Conservation (phyloP, 92 coral and sea anemone species). For the Phenganax marumi region DNA sequence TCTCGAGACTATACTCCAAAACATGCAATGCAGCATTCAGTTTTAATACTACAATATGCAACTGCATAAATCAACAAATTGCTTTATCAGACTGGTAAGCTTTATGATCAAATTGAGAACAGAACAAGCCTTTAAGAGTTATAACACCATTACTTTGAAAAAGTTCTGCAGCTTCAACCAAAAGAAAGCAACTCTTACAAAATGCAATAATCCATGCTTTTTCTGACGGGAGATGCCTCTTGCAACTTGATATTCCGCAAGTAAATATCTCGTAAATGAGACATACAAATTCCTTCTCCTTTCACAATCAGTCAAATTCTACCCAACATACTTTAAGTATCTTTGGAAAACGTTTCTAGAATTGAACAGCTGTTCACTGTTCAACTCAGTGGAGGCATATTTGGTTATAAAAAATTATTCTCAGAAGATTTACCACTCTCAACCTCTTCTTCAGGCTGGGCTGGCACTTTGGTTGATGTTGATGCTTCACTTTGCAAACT, state of each 20-base stretch:
- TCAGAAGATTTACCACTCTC: constrained; percentile 23
- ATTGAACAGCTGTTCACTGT: constrained; percentile 26
- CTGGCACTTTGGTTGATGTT: not conserved
- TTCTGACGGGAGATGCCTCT: constrained; percentile 41
- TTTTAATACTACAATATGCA: constrained; percentile 21
- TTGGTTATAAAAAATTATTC: constrained; percentile 3
- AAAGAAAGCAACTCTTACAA: constrained; percentile 39
- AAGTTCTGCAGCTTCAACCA: constrained; percentile 50
- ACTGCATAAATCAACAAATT: constrained; percentile 19
- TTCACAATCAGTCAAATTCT: constrained; percentile 46
- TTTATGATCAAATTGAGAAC: constrained; percentile 5
- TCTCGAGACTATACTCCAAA: not conserved
- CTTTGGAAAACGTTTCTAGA: constrained; percentile 4
- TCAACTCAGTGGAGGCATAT: constrained; percentile 36
- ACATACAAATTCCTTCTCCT: constrained; percentile 26
- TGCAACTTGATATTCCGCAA: constrained; percentile 46
- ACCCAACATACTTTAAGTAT: constrained; percentile 45
- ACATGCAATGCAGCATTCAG: constrained; percentile 9
- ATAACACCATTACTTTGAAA: constrained; percentile 27
- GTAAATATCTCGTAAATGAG: constrained; percentile 38
- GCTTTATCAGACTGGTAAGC: constrained; percentile 31
- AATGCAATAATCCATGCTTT: constrained; percentile 22
- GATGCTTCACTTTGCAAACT: too few relatives aligned
- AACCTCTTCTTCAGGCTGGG: constrained; percentile 22
- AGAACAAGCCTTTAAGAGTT: not conserved